These are phyloP conservation scores for Lamellibrachia satsuma DNA, from an alignment of 2,888 invertebrate species.

Conservation along the genomic window DNA sequence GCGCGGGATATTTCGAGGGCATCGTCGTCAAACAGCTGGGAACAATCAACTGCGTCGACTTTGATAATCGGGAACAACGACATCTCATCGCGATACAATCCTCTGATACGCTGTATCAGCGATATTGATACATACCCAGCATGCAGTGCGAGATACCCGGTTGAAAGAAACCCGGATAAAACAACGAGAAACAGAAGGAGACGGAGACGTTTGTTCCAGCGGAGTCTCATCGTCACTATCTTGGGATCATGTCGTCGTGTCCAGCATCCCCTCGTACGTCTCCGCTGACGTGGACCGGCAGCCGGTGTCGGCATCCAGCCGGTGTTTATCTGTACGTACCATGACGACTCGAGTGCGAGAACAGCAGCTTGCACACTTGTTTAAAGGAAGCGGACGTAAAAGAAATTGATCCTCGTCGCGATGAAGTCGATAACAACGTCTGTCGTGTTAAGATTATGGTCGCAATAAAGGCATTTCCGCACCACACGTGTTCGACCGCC, in stretches of 20 bases:
- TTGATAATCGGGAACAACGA: background rate
- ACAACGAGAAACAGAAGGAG: background rate
- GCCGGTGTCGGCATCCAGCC: no score
- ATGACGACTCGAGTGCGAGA: background rate
- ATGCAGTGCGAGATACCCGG: background rate
- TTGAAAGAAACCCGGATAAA: background rate
- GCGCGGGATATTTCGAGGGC: background rate
- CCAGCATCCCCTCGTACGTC: background rate
- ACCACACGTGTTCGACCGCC: background rate
- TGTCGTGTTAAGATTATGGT: constrained; percentile 12
- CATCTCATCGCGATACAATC: background rate
- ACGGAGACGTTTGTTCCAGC: background rate
- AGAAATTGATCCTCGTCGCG: constrained; percentile 17
- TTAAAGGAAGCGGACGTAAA: background rate
- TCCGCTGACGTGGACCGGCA: no score
- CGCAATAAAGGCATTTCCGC: background rate
- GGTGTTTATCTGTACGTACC: background rate
- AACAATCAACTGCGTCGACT: background rate
- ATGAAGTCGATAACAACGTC: constrained; percentile 12
- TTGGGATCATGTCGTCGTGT: constrained; percentile 4
- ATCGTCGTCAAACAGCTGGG: background rate
- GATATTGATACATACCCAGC: background rate
- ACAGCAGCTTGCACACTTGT: constrained; percentile 8
- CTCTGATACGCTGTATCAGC: background rate
- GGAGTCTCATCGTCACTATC: background rate